A percentile compares a stretch with the other conserved stretches of the same genome.
phyloP scores from a whole-genome alignment of 2,797 vertebrate species.

The Platalea minor region DNA sequence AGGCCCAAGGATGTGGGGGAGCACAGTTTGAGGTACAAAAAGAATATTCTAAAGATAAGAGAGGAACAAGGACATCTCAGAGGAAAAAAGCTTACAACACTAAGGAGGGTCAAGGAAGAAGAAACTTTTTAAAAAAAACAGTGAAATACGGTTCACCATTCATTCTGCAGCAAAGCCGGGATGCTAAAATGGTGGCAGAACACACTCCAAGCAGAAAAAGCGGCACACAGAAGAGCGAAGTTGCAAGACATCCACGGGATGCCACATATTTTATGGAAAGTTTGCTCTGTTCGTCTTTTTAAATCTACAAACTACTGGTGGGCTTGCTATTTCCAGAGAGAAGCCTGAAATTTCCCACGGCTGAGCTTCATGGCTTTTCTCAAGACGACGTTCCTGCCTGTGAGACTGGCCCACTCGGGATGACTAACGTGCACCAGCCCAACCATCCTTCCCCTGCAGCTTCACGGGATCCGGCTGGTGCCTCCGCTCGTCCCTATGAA shows the following conservation, averaged over 20 bases:
- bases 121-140: neutral
- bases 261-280: neutral
- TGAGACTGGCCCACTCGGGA: neutral
- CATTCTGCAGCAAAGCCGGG: neutral
- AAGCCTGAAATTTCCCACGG: neutral
- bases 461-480: neutral
- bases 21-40: neutral
- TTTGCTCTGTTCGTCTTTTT: neutral
- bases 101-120: neutral
- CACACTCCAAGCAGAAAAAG: neutral
- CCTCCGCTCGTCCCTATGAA: neutral
- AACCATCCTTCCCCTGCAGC: neutral
- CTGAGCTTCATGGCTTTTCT: slow-evolving; percentile 13
- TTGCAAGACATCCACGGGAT: neutral
- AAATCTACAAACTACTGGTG: neutral
- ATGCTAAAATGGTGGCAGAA: neutral
- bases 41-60: neutral
- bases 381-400: neutral
- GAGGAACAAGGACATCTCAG: neutral
- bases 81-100: neutral
- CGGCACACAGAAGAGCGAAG: neutral
- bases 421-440: slow-evolving; percentile 11
- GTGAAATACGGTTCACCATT: neutral
- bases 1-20: neutral
- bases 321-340: neutral